Evolutionary conservation across 1,140 invertebrate species (phyloP).

Genomic region (Aethina tumida): DNA sequence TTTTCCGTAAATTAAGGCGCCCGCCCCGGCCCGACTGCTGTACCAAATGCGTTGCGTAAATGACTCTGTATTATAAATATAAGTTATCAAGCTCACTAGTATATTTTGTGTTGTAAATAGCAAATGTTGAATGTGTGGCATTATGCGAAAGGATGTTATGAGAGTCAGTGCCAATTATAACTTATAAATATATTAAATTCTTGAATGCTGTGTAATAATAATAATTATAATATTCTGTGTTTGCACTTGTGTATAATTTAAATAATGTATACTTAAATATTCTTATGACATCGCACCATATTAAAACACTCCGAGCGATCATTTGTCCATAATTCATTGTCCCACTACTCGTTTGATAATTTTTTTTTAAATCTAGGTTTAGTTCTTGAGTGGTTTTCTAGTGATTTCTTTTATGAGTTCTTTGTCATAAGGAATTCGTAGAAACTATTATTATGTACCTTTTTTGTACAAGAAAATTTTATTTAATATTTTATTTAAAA

Average conservation of each 20-base stretch:
- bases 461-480: constrained; percentile 23
- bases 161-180: constrained; percentile 30
- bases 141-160: constrained; percentile 8
- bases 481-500: constrained; percentile 21
- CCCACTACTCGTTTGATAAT: constrained; percentile 14
- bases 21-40: no score
- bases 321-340: constrained; percentile 23
- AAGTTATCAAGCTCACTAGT: constrained; percentile 22
- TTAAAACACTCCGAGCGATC: constrained; percentile 18
- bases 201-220: constrained; percentile 32
- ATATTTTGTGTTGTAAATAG: constrained; percentile 22
- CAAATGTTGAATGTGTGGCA: constrained; percentile 20
- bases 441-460: constrained; percentile 18
- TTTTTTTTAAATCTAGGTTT: constrained; percentile 15
- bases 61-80: no score
- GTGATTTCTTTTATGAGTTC: constrained; percentile 23
- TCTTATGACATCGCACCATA: constrained; percentile 28
- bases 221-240: constrained; percentile 30
- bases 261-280: constrained; percentile 30
- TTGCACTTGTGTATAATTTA: constrained; percentile 34
- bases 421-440: constrained; percentile 23
- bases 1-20: no score
- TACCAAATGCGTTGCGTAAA: no score
- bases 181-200: constrained; percentile 30
- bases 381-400: constrained; percentile 25